Base-by-base conservation (phyloP, 2,888 invertebrate genomes). In the Xestia sexstrigata region DNA sequence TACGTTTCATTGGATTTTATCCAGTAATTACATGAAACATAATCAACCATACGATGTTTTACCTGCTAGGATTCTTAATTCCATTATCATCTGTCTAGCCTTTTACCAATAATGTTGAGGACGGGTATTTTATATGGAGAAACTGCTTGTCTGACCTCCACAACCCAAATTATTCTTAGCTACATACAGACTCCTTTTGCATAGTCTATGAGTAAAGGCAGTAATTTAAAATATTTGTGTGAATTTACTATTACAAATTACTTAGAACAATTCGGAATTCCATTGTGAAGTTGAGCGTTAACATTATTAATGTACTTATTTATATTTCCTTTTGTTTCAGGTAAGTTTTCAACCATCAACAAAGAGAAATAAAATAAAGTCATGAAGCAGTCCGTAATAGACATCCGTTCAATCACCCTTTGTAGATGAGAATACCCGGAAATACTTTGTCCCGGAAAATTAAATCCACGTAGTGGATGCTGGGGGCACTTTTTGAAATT, bases 311-410 rank as follows among this genome's bases (percentile, higher is more conserved):
- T 26, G 23, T 13, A 42, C 11, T 47, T 39, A 78, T 52, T 55
- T 2, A 17, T 47, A n/a, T 47, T 47, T 26, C 26, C 0, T 45
- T 30, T 74, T 67, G 70, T 80, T 80, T 4, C 83, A 80, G 80
- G 80, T 80, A 80, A 83, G 9, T 47, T n/a, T 42, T 42, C 8
- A 52, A 49, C 15, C 20, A 55, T 15, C 6, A 63, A 39, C 8
- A 39, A 39, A 63, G 39, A 39, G 4, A 42, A 47, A 47, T 4
- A 15, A 42, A 47, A 47, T 4, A 15, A 11, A 60, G 3, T 7
- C n/a, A n/a, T n/a, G 30, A 60, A 26, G 5, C 26, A 20, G 5
- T n/a, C 30, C 1, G 20, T 30, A 5, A 15, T 17, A 52, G 0
- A 20, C 8, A 9, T 26, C 9, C 6, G 4, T 17, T 20, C 20